phyloP scores from a whole-genome alignment of 2,113 vertebrate species.

The Gobius niger region DNA sequence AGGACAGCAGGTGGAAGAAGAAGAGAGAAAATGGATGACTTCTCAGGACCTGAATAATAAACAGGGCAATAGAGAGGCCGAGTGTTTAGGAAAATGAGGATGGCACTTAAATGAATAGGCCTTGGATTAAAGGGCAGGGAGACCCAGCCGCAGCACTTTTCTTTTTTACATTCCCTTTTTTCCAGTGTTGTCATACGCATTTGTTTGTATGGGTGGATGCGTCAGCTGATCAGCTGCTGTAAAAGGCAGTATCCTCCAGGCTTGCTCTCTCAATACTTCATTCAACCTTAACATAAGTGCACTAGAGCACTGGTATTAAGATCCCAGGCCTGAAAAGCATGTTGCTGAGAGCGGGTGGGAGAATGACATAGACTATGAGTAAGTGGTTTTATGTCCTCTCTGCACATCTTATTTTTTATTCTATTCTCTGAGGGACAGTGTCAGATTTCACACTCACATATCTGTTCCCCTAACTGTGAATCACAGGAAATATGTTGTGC shows the following conservation, averaged over 20 bases:
- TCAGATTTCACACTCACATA: constrained; percentile 21
- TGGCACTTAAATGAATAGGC: constrained; percentile 69
- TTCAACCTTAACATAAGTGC: constrained; percentile 68
- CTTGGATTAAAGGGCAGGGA: constrained; percentile 51
- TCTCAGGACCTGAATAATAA: constrained; percentile 37
- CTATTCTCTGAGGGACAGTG: constrained; percentile 18
- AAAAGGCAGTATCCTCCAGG: constrained; percentile 67
- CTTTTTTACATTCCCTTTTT: constrained; percentile 29
- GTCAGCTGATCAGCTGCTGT: constrained; percentile 60
- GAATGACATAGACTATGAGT: constrained; percentile 2
- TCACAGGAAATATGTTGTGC: constrained; percentile 1
- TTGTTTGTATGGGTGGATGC: constrained; percentile 25
- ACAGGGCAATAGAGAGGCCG: constrained; percentile 44
- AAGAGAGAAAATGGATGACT: constrained; percentile 29
- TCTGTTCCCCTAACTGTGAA: constrained; percentile 22
- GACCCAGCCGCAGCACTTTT: constrained; percentile 22
- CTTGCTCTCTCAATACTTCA: constrained; percentile 68
- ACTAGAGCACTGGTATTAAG: constrained; percentile 59
- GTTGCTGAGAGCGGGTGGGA: constrained; percentile 2
- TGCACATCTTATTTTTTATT: constrained; percentile 1
- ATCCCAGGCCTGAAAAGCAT: constrained; percentile 39
- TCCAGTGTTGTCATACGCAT: constrained; percentile 33
- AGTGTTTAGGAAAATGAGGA: constrained; percentile 55
- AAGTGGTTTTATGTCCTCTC: constrained; percentile 19
- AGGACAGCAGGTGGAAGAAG: constrained; percentile 12